Percentiles rank a stretch among this genome's conserved stretches.
Conservation (phyloP, 1,140 invertebrate species). For the Bombus ignitus region DNA sequence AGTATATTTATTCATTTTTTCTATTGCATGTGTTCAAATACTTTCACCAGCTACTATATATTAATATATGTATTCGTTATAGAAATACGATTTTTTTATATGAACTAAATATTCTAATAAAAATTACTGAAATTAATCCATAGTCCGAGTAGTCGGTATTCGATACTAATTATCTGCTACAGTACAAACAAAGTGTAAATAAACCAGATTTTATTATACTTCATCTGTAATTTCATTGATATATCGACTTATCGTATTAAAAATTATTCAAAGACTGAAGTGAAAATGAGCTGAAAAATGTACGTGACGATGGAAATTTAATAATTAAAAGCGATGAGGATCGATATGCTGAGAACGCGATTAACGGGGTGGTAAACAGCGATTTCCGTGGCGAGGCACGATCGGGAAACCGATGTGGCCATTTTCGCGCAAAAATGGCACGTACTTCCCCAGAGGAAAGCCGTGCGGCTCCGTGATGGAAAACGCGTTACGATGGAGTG, state of each 20-base stretch:
- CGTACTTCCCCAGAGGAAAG: constrained; percentile 52
- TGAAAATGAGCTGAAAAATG: not conserved
- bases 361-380: constrained; percentile 60
- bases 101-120: too few relatives aligned
- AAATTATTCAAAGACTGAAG: not conserved
- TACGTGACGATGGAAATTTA: not conserved
- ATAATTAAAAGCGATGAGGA: constrained; percentile 51
- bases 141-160: too few relatives aligned
- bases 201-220: too few relatives aligned
- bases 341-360: constrained; percentile 46
- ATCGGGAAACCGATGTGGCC: constrained; percentile 61
- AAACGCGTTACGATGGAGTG: constrained; percentile 75
- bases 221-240: not conserved
- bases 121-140: too few relatives aligned
- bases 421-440: constrained; percentile 65
- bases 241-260: not conserved
- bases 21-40: too few relatives aligned
- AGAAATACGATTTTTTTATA: too few relatives aligned
- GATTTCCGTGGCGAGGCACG: constrained; percentile 50
- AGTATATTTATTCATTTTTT: too few relatives aligned
- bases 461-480: constrained; percentile 62
- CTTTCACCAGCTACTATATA: too few relatives aligned
- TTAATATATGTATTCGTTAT: too few relatives aligned
- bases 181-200: too few relatives aligned
- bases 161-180: too few relatives aligned